phyloP scores from a whole-genome alignment of 2,797 vertebrate genomes.

The Valencia hispanica region DNA sequence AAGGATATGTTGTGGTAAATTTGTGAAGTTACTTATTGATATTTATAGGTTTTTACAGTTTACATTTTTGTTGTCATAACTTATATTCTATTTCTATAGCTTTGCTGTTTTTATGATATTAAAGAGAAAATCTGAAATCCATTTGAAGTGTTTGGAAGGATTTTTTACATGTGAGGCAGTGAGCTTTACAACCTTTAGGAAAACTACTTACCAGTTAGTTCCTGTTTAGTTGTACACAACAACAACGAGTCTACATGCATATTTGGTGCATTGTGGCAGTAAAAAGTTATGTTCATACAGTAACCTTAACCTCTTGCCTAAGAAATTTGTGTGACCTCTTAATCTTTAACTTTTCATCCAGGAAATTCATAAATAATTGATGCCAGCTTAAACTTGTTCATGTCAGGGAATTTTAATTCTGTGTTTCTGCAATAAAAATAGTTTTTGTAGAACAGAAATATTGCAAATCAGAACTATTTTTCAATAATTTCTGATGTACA shows the following conservation, averaged over 20 bases:
- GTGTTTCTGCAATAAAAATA: background rate
- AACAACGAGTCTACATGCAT: background rate
- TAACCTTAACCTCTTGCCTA: background rate
- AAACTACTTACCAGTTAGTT: background rate
- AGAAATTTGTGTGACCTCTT: background rate
- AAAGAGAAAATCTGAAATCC: background rate
- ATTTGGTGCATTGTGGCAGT: background rate
- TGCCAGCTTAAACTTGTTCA: background rate
- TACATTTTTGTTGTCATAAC: background rate
- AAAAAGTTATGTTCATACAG: background rate
- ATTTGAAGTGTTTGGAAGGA: background rate
- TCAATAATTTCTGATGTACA: background rate
- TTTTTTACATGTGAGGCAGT: constrained; percentile 1
- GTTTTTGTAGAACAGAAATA: background rate
- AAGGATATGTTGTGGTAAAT: background rate
- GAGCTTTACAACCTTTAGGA: background rate
- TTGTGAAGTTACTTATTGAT: background rate
- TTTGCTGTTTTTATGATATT: background rate
- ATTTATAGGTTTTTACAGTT: background rate
- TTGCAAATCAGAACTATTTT: constrained; percentile 1
- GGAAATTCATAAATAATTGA: background rate
- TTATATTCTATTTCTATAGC: background rate
- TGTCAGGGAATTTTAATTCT: background rate
- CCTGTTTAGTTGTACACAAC: constrained; percentile 1
- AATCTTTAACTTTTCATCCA: constrained; percentile 8